Evolutionary conservation across 2,797 vertebrate species (phyloP).

Genomic region (Zonotrichia albicollis): DNA sequence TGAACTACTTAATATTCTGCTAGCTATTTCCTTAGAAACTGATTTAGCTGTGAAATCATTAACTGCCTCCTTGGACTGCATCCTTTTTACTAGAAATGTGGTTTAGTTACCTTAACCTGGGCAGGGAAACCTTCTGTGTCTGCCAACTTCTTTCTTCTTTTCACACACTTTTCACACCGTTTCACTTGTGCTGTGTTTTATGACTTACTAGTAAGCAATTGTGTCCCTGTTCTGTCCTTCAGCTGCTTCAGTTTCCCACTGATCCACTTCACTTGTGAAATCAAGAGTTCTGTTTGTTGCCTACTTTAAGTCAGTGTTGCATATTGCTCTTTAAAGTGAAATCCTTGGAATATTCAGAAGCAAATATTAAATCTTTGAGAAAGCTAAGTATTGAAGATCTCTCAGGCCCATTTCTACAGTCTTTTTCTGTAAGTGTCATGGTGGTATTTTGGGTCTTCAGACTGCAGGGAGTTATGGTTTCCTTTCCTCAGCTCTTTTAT

Average conservation of each 20-base stretch:
- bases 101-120: neutral
- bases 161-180: neutral
- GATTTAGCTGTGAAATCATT: conserved; percentile 38
- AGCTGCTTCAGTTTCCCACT: neutral
- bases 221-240: neutral
- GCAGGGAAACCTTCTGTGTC: neutral
- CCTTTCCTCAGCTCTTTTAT: neutral
- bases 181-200: neutral
- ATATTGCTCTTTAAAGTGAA: neutral
- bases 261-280: neutral
- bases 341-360: neutral
- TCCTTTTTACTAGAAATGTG: neutral
- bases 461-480: neutral
- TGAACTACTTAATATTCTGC: conserved; percentile 56
- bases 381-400: neutral
- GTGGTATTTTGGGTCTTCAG: neutral
- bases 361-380: neutral
- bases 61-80: neutral
- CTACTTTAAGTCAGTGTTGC: neutral
- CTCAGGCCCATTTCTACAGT: neutral
- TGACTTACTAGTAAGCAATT: neutral
- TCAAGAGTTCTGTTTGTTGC: neutral
- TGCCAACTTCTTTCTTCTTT: neutral
- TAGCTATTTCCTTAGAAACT: conserved; percentile 41
- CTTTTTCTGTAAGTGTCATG: neutral